These are phyloP conservation scores for Jacana jacana DNA, from an alignment of 2,113 vertebrate species.

Conservation along the genomic window DNA sequence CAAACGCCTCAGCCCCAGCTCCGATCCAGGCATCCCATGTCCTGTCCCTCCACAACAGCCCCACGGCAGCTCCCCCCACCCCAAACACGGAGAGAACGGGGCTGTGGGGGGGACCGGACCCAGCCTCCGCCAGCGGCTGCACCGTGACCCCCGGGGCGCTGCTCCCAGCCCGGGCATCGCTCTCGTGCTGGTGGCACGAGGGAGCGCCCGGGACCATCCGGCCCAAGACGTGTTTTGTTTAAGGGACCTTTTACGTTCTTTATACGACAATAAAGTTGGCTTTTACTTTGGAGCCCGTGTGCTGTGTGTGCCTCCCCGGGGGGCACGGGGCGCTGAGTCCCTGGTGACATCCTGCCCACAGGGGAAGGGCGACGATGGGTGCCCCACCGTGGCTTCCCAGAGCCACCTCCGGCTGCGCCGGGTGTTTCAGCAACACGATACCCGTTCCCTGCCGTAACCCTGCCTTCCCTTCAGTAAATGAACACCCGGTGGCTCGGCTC, in stretches of 20 bases:
- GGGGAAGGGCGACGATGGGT: not conserved
- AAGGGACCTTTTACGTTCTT: constrained; percentile 25
- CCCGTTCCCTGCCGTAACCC: not conserved
- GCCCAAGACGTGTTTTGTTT: not conserved
- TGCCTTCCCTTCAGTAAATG: constrained; percentile 23
- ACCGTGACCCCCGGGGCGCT: not conserved
- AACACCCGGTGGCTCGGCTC: not conserved
- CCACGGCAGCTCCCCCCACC: not conserved
- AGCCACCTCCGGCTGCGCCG: not conserved
- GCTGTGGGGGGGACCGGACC: not conserved
- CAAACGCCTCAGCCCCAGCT: not conserved
- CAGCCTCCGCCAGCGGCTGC: not conserved
- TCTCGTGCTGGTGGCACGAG: not conserved
- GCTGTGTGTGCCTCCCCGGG: not conserved
- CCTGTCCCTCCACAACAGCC: too few relatives aligned
- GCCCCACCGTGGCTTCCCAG: not conserved
- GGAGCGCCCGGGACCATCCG: not conserved
- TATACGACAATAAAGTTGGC: constrained; percentile 49
- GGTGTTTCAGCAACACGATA: constrained; percentile 17
- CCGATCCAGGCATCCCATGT: too few relatives aligned
- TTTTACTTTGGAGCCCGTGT: constrained; percentile 11
- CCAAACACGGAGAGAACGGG: too few relatives aligned
- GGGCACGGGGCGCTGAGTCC: not conserved
- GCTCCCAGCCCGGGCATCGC: not conserved
- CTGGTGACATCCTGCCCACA: not conserved